Evolutionary conservation across 2,113 vertebrate genomes (phyloP).

Genomic region (Isurus oxyrinchus): DNA sequence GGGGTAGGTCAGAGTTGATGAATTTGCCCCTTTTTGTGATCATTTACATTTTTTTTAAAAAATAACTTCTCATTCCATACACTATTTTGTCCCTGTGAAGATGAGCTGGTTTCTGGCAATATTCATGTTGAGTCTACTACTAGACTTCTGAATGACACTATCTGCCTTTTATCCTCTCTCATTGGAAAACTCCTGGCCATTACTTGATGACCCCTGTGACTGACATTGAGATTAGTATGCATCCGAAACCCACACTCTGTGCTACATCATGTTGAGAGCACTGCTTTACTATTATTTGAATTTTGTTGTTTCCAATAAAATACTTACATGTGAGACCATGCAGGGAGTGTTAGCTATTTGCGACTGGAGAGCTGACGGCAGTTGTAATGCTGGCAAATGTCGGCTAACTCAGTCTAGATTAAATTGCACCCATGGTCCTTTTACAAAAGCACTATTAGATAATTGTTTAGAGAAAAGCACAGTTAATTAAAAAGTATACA

Average conservation of each 20-base stretch:
- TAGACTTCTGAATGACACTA: not conserved
- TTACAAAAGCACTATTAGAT: not conserved
- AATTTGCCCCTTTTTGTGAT: not conserved
- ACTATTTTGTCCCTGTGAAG: not conserved
- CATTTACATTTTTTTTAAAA: not conserved
- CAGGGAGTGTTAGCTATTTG: not conserved
- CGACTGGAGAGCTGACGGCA: not conserved
- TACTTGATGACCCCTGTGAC: not conserved
- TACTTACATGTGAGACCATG: not conserved
- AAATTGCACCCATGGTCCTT: not conserved
- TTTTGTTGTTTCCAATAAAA: not conserved
- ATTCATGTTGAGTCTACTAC: not conserved
- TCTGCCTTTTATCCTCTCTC: not conserved
- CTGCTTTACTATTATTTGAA: not conserved
- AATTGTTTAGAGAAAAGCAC: not conserved
- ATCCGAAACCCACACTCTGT: not conserved
- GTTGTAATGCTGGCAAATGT: not conserved
- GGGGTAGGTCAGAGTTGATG: not conserved
- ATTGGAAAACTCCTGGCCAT: not conserved
- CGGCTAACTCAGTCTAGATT: not conserved
- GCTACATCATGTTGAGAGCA: not conserved
- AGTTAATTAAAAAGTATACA: not conserved
- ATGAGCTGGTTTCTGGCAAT: not conserved
- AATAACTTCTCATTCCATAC: not conserved
- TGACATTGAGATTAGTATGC: not conserved